Evolutionary conservation across 2,888 invertebrate genomes (phyloP), one percentile per base, ranked within the genome.

Genomic region (Phoronis australis): DNA sequence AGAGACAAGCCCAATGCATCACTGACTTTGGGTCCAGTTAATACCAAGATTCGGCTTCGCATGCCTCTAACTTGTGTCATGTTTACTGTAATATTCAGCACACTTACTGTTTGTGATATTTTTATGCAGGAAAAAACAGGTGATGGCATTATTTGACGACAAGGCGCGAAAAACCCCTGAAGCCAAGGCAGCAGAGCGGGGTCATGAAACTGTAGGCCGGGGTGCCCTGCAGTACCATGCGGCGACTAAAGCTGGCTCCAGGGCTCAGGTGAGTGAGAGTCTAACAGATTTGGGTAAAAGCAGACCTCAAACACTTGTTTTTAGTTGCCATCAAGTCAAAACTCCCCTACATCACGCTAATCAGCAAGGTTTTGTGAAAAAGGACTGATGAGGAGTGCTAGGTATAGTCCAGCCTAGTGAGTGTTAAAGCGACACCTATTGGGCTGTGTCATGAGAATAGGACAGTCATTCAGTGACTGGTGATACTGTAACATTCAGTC

Each of bases 181-280:
- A 35, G 49, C 50, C 38, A 65, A 64, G 44, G 46, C 62, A 15
- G 57, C 59, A 31, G 64, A 64, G 24, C 50, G 61, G 26, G 65
- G 64, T 42, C 59, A 59, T 18, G 73, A 73, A 53, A 64, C 69
- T 57, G 66, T 67, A n/a, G 69, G 69, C 1, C 48, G 71, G 27
- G 66, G 71, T 12, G 69, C 68, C 4, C 60, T 73, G 20, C n/a
- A n/a, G n/a, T n/a, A n/a, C n/a, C n/a, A n/a, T n/a, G n/a, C n/a
- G n/a, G n/a, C n/a, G n/a, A n/a, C n/a, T n/a, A n/a, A n/a, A n/a
- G n/a, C n/a, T n/a, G n/a, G n/a, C n/a, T n/a, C n/a, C n/a, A n/a
- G n/a, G n/a, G n/a, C n/a, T n/a, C n/a, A n/a, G n/a, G n/a, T n/a
- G n/a, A n/a, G n/a, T n/a, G n/a, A n/a, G n/a, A n/a, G n/a, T n/a